Evolutionary conservation across 2,888 invertebrate genomes (phyloP), one percentile per base, ranked within the genome.

Genomic region (Xylota sylvarum): DNA sequence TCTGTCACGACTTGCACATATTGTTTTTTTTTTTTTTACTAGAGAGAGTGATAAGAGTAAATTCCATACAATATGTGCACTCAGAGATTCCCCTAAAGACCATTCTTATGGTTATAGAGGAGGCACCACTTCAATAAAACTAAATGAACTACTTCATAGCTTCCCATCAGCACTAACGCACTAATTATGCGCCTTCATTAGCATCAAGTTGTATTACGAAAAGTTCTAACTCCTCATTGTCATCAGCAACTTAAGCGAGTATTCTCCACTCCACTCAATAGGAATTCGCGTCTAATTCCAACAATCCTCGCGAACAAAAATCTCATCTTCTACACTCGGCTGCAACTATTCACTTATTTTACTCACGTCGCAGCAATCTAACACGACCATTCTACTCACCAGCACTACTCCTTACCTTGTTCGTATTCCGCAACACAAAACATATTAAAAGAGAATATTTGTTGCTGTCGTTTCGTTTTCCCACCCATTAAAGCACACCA

Each of bases 361-460:
- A 23, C 58, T 73, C 80, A 80, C 80, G 73, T 73, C 43, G 40
- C 48, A 48, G 32, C 40, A 56, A 72, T 64, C 70, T 4, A 64
- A 43, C 14, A 43, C 43, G 43, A 43, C 43, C 50, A 3, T 19
- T 4, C 46, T 55, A 1, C n/a, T n/a, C n/a, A n/a, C 37, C 35
- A 2, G 30, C 1, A 23, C 30, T 48, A 12, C 40, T 52, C 43
- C 10, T 35, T 27, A 19, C 23, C 23, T 23, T 3, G 2, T 2
- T 3, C 23, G 23, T 55, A 27, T 52, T 32, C 19, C 50, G 46
- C n/a, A 37, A 46, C 12, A 40, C 12, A 40, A 46, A 50, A 73
- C 58, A 58, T 40, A 79, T 58, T 19, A 67, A 74, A 55, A 46
- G 40, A 46, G 27, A 72, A 37, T 23, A 67, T 69, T 17, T 70